Percentiles rank a stretch among this genome's conserved stretches.
Evolutionary conservation across 2,888 invertebrate species (phyloP).

Genomic region (Lomographa bimaculata): DNA sequence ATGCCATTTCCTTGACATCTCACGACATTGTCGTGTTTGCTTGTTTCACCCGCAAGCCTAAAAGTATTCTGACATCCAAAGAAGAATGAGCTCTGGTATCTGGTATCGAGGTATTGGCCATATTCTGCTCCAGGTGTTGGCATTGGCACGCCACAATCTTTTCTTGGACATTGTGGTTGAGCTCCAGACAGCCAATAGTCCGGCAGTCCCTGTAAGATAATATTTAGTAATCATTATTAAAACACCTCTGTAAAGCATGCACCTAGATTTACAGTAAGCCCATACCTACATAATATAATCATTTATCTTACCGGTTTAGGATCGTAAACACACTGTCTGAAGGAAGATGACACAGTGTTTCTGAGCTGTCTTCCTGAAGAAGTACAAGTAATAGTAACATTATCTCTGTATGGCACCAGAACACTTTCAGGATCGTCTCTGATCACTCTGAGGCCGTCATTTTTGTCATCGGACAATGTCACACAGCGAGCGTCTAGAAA

Average conservation of each 20-base stretch:
- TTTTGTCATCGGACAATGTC: constrained; percentile 93
- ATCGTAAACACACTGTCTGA: constrained; percentile 98
- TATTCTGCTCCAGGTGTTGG: constrained; percentile 97
- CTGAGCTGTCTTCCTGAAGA: constrained; percentile 90
- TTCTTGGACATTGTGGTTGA: constrained; percentile 93
- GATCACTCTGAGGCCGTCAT: constrained; percentile 91
- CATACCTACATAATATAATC: no score
- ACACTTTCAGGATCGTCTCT: constrained; percentile 92
- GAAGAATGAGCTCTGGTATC: constrained; percentile 96
- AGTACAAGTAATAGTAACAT: constrained; percentile 93
- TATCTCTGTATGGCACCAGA: constrained; percentile 94
- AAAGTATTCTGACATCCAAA: constrained; percentile 98
- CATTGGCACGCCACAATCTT: constrained; percentile 95
- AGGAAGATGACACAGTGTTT: constrained; percentile 91
- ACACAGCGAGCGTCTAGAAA: constrained; percentile 94
- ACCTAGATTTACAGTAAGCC: no score
- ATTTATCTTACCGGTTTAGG: constrained; percentile 87
- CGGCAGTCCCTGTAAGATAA: constrained; percentile 86
- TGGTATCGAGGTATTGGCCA: constrained; percentile 93
- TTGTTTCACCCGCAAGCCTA: constrained; percentile 95
- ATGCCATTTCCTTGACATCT: constrained; percentile 95
- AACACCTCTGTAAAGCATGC: no score
- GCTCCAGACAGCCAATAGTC: constrained; percentile 96
- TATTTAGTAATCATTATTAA: not conserved
- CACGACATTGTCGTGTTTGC: constrained; percentile 95